A percentile compares a stretch with the other conserved stretches of the same genome.
Evolutionary conservation across 1,140 invertebrate species (phyloP).

Genomic region (Drosophila santomea): DNA sequence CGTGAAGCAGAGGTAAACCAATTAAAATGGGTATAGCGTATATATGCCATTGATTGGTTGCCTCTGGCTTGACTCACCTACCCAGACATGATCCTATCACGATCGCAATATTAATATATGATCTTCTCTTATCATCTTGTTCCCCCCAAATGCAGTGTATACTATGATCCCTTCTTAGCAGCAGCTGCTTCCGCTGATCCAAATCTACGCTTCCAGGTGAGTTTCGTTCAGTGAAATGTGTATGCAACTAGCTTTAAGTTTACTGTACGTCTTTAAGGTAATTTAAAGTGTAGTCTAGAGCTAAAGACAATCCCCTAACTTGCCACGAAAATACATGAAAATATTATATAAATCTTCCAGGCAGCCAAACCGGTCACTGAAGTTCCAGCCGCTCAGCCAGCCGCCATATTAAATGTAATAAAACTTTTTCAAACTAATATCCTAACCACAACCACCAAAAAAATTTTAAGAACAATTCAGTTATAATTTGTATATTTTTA

Average conservation of each 20-base stretch:
- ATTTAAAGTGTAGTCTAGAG: conserved; percentile 34
- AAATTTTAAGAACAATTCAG: conserved; percentile 55
- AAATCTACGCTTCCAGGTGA: conserved; percentile 94
- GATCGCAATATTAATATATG: conserved; percentile 58
- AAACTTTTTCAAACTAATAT: conserved; percentile 77
- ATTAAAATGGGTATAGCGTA: neutral
- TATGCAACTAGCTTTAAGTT: neutral
- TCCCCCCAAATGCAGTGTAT: conserved; percentile 89
- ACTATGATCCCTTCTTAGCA: conserved; percentile 97
- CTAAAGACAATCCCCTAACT: conserved; percentile 21
- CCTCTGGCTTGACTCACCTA: conserved; percentile 13
- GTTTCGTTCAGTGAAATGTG: conserved; percentile 11
- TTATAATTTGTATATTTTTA: conserved; percentile 55
- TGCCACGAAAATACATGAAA: conserved; percentile 59
- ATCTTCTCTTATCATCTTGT: conserved; percentile 77
- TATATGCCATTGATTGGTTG: neutral
- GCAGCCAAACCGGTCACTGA: conserved; percentile 88
- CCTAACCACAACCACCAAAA: conserved; percentile 58
- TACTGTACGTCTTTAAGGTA: conserved; percentile 22
- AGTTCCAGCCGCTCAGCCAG: conserved; percentile 86
- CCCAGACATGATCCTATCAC: conserved; percentile 1
- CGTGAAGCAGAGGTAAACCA: conserved; percentile 31
- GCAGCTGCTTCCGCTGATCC: conserved; percentile 91
- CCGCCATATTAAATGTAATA: conserved; percentile 85
- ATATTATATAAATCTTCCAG: conserved; percentile 86